Base-by-base conservation (phyloP, 2,888 invertebrate genomes). In the Bombyx huttoni region DNA sequence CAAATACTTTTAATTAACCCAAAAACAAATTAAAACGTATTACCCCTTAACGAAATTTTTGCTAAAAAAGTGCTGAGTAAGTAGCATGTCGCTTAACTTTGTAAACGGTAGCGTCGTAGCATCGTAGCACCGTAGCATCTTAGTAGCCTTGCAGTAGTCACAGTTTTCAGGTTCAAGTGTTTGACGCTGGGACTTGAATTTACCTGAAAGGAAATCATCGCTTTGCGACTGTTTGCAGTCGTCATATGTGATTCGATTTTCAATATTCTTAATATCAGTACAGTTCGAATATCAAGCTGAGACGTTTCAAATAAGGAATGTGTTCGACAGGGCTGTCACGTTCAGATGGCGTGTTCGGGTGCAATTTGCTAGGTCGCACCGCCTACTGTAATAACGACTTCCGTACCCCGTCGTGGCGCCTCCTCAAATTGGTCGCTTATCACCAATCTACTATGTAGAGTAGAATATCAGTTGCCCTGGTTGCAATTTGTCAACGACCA, bases 341-440 rank as follows among this genome's bases (percentile, higher is more conserved):
- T 85, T 80, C 78, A 77, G 83, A 77, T 87, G 86, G 84, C 87
- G 87, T 87, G 87, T 76, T 75, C 74, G 76, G 74, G 75, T 73
- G 84, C 85, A 86, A 87, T 87, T 87, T 87, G 75, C 77, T 76
- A 67, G 70, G 75, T 84, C 81, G 81, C 81, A 74, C 85, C 86
- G 86, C 86, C 86, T 84, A 81, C 87, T 83, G 83, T 86, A 85
- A 87, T 87, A 86, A 87, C 87, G 87, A 85, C 86, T 87, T 86
- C 86, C 87, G 86, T 82, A 82, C 85, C 84, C 80, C 76, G 84
- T 77, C 83, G 83, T 81, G 85, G 86, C 84, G 87, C 86, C 87
- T 86, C 83, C 86, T 84, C 79, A 83, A 87, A 87, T 87, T 87
- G 86, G 86, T 87, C 87, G 87, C 86, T 87, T 87, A 87, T 87